Evolutionary conservation across 2,888 invertebrate genomes (phyloP).

Genomic region (Apotomis turbidana): DNA sequence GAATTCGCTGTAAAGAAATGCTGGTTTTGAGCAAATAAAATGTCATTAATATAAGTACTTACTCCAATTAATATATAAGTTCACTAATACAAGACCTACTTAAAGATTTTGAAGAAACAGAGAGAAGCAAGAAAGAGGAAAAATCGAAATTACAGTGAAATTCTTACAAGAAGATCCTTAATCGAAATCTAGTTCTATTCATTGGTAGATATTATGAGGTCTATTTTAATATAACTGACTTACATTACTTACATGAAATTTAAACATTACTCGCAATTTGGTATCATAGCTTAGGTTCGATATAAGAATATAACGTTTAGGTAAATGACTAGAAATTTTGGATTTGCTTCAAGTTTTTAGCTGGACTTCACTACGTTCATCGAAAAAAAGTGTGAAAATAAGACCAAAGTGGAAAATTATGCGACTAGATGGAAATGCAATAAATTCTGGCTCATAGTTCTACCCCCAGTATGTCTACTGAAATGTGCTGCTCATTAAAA

Average conservation of each 20-base stretch:
- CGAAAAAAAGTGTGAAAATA: conserved; percentile 50
- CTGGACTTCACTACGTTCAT: conserved; percentile 62
- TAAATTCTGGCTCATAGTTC: conserved; percentile 43
- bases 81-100: conserved; percentile 18
- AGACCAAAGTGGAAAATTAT: conserved; percentile 44
- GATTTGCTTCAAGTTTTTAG: conserved; percentile 68
- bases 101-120: conserved; percentile 22
- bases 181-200: conserved; percentile 57
- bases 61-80: conserved; percentile 32
- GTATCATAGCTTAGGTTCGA: conserved; percentile 71
- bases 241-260: conserved; percentile 45
- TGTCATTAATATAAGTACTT: conserved; percentile 47
- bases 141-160: conserved; percentile 16
- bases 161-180: conserved; percentile 26
- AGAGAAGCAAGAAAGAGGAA: conserved; percentile 18
- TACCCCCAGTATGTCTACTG: conserved; percentile 23
- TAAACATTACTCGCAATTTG: conserved; percentile 61
- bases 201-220: conserved; percentile 68
- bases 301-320: conserved; percentile 61
- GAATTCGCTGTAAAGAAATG: conserved; percentile 76
- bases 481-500: conserved; percentile 32
- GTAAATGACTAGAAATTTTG: conserved; percentile 81
- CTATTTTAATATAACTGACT: conserved; percentile 48
- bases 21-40: conserved; percentile 81
- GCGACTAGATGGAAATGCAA: conserved; percentile 70